Base-by-base conservation (phyloP, 2,113 vertebrate species). In the Zosterops pallidus region DNA sequence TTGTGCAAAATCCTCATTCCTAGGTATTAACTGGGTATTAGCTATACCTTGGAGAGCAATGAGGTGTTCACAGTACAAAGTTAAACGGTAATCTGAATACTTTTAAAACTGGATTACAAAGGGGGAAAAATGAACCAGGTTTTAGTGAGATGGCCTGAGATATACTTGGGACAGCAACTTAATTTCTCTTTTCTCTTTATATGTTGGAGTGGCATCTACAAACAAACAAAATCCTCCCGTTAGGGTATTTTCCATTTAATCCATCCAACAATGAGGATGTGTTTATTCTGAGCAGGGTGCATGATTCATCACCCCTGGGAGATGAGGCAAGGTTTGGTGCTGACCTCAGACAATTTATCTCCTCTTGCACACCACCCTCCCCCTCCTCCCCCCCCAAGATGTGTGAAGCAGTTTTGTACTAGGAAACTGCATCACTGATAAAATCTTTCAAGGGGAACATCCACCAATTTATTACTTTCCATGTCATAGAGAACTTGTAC, bases 251-350 rank as follows among this genome's bases (percentile, higher is more conserved):
- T 89, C 85, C 79, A 7, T 75, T 70, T 44, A 67, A 35, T 80
- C 74, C 64, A 67, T 86, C 85, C 89, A 87, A 55, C 35, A 82
- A 47, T 50, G 39, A 87, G 60, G 72, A 64, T 0, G 5, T 91
- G 90, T 95, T 96, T 95, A 86, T 94, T 95, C 96, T 94, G 83
- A 90, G 86, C 57, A 91, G 86, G 42, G 75, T 28, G 1, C 5
- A 13, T 97, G 96, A 97, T 83, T 98, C 97, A 97, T 90, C 74
- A 21, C 94, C 86, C 94, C 4, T 67, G 95, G 71, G 97, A 95
- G 82, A 94, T 92, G 96, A 97, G 89, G 86, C 78, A 80, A 91
- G 75, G 29, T 85, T 97, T 96, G 81, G 41, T 97, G 91, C 95
- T 97, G 95, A 94, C 96, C 89, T 97, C 92, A 85, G 57, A 53